These are phyloP conservation scores for Pseudopipra pipra DNA, from an alignment of 2,113 vertebrate species.

Conservation along the genomic window DNA sequence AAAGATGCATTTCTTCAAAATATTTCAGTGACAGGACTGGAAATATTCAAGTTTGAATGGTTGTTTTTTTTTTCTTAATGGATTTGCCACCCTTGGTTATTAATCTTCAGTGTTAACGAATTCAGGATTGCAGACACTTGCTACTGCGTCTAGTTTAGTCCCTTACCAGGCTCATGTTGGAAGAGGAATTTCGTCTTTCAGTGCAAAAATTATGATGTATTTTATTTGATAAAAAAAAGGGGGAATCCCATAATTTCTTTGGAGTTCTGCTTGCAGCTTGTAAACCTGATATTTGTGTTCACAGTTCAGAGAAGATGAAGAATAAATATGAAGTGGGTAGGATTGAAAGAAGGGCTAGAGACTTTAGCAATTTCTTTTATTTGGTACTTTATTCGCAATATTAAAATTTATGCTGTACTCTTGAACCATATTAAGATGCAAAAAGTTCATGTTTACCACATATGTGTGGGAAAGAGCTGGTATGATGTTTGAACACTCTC, in stretches of 20 bases:
- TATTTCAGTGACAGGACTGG: background rate
- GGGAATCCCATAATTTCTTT: background rate
- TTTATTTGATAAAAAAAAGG: background rate
- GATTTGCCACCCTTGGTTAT: conserved; percentile 58
- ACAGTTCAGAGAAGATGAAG: background rate
- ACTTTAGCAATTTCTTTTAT: conserved; percentile 6
- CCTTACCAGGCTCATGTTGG: conserved; percentile 6
- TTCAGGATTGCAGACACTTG: conserved; percentile 32
- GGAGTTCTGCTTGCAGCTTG: background rate
- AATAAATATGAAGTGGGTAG: background rate
- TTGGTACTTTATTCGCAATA: background rate
- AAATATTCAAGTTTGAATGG: conserved; percentile 38
- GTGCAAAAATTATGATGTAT: background rate
- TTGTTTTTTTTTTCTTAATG: background rate
- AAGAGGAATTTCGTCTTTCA: conserved; percentile 32
- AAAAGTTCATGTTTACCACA: background rate
- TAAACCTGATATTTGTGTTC: background rate
- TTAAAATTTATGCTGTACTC: background rate
- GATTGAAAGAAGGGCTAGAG: background rate
- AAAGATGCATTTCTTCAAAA: conserved; percentile 41
- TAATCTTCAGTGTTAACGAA: conserved; percentile 13
- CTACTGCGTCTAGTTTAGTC: conserved; percentile 5
- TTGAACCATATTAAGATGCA: background rate
- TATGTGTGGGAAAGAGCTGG: background rate
- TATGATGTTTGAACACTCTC: background rate